These are phyloP conservation scores for Epinotia nisella DNA, from an alignment of 2,888 invertebrate species.

Conservation along the genomic window DNA sequence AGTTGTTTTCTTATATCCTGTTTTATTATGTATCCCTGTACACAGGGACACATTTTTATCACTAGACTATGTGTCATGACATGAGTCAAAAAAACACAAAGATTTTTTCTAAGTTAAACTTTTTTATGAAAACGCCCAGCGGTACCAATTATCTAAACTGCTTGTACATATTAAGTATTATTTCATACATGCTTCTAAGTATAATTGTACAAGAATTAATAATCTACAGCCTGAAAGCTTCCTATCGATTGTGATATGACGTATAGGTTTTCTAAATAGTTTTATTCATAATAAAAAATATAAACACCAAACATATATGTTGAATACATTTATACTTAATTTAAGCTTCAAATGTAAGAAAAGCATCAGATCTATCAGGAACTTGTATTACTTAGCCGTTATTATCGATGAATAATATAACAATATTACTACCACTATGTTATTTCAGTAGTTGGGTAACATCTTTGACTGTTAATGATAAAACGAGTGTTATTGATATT, in stretches of 20 bases:
- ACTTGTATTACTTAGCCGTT: slow-evolving; percentile 34
- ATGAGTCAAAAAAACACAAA: too few species aligned
- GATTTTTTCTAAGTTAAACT: too few species aligned
- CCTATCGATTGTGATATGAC: slow-evolving; percentile 77
- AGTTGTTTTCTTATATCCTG: too few species aligned
- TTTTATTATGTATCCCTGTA: too few species aligned
- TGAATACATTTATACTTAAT: slow-evolving; percentile 58
- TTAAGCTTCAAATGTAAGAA: slow-evolving; percentile 52
- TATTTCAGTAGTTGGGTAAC: neutral
- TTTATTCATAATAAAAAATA: slow-evolving; percentile 57
- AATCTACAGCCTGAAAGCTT: slow-evolving; percentile 77
- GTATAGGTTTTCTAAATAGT: slow-evolving; percentile 57
- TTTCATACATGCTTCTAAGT: slow-evolving; percentile 79
- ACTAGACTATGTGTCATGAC: too few species aligned
- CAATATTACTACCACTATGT: neutral
- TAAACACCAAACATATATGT: slow-evolving; percentile 51
- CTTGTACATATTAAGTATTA: slow-evolving; percentile 48
- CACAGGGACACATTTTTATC: too few species aligned
- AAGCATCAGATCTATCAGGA: slow-evolving; percentile 39
- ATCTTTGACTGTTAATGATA: neutral
- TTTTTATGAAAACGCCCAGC: neutral
- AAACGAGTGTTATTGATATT: neutral
- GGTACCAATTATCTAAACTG: too few species aligned
- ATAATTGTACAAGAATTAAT: slow-evolving; percentile 31
- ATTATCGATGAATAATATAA: slow-evolving; percentile 21